Evolutionary conservation across 2,113 vertebrate species (phyloP), one percentile per base, ranked within the genome.

Genomic region (Picathartes gymnocephalus): DNA sequence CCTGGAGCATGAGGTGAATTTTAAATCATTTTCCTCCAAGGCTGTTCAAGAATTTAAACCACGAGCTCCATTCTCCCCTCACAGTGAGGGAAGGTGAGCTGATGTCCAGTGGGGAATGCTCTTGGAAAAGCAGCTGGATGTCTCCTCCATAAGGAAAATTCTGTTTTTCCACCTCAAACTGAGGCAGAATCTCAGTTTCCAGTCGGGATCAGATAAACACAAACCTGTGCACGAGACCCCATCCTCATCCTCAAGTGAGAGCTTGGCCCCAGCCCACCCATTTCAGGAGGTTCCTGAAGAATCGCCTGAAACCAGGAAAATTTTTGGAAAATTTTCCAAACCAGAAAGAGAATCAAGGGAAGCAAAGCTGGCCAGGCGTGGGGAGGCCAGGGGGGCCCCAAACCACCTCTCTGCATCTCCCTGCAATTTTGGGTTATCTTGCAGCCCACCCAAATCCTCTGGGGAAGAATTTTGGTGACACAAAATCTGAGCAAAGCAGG

Each of bases 351-450:
- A 77, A 65, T 72, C 6, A 10, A 70, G 51, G 35, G 53, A 21
- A 48, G 24, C 15, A 65, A 73, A 24, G 6, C 2, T 12, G 15
- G 22, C 19, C 8, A 15, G 39, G 10, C 4, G 23, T 10, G 64
- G 35, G 15, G 51, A 73, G 45, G 28, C 54, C 11, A 4, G 2
- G 13, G 28, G 9, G 30, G 5, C 31, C 31, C 21, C 40, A 22
- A 7, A 23, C 3, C 35, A 8, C 20, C 45, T 24, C 9, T 0
- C 11, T 64, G 19, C 22, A 6, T 7, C 81, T 42, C 13, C 30
- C n/a, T 14, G 15, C 7, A 7, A 4, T 2, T 27, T 11, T 17
- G 9, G 5, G 9, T 24, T 14, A 0, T 16, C 20, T 81, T 42
- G 33, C 35, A 70, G 81, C 69, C 60, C 73, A 20, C 9, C 22